Conservation (phyloP, 2,888 invertebrate genomes). For the Oscheius onirici region DNA sequence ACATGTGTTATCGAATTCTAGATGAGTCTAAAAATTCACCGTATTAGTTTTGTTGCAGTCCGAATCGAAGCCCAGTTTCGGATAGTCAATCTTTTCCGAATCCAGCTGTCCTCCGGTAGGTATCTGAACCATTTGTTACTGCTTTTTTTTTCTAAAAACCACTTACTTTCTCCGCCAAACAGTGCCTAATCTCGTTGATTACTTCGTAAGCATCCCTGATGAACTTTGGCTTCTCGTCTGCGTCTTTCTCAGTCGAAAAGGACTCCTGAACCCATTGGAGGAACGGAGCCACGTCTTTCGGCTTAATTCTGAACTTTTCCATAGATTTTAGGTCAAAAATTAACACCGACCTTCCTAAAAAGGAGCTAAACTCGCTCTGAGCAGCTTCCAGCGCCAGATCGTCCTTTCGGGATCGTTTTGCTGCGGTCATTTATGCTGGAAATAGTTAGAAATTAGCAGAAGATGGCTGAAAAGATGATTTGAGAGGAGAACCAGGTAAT, state of each 20-base stretch:
- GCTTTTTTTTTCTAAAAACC: not conserved
- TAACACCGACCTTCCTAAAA: not conserved
- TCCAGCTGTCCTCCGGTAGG: slow-evolving; percentile 11
- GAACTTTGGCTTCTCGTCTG: slow-evolving; percentile 20
- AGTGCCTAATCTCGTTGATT: slow-evolving; percentile 14
- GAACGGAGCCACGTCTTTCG: slow-evolving; percentile 22
- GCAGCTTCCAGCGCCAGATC: slow-evolving; percentile 17
- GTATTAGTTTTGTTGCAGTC: slow-evolving; percentile 53
- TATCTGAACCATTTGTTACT: no score
- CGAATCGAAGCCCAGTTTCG: slow-evolving; percentile 47
- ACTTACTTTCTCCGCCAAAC: slow-evolving; percentile 16
- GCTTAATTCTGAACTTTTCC: slow-evolving; percentile 14
- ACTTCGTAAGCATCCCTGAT: slow-evolving; percentile 17
- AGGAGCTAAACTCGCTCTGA: slow-evolving; percentile 13
- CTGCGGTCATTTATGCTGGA: slow-evolving; percentile 20
- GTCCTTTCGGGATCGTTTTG: slow-evolving; percentile 1
- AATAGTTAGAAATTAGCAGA: not conserved
- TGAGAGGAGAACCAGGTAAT: not conserved
- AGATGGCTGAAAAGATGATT: not conserved
- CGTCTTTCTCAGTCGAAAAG: slow-evolving; percentile 15
- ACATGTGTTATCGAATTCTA: not conserved
- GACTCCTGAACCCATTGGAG: slow-evolving; percentile 24
- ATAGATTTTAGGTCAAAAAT: not conserved
- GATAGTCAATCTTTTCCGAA: slow-evolving; percentile 33
- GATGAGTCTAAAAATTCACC: slow-evolving; percentile 33